These are phyloP conservation scores for Ridgeia piscesae DNA, from an alignment of 1,140 invertebrate species.

Conservation along the genomic window DNA sequence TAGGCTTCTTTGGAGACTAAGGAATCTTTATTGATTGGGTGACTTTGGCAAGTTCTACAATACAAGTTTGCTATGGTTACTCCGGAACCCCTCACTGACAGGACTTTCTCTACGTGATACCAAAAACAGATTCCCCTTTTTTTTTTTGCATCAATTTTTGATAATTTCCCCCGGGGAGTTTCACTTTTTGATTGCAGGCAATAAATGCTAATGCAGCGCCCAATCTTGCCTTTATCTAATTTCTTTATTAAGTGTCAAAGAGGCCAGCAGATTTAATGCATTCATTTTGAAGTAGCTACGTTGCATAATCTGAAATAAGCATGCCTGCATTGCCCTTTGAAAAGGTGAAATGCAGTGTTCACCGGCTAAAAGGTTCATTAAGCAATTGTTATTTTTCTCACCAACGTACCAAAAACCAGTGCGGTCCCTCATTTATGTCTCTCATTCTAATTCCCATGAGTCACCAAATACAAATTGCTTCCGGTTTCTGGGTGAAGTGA, in stretches of 20 bases:
- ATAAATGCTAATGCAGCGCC: background rate
- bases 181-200: background rate
- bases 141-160: background rate
- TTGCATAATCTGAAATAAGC: too few species aligned
- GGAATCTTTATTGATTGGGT: background rate
- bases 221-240: background rate
- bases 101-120: background rate
- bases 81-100: background rate
- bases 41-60: background rate
- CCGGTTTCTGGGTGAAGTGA: too few species aligned
- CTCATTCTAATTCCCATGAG: background rate
- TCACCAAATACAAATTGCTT: too few species aligned
- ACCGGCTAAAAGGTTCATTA: too few species aligned
- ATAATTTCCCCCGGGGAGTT: background rate
- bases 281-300: too few species aligned
- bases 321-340: too few species aligned
- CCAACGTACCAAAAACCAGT: too few species aligned
- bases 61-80: background rate
- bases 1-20: too few species aligned
- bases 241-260: background rate
- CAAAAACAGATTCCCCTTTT: background rate
- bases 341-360: too few species aligned
- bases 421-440: background rate
- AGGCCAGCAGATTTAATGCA: background rate
- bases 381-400: too few species aligned